Base-by-base conservation (phyloP, 1,140 invertebrate genomes). In the Ephestia elutella region DNA sequence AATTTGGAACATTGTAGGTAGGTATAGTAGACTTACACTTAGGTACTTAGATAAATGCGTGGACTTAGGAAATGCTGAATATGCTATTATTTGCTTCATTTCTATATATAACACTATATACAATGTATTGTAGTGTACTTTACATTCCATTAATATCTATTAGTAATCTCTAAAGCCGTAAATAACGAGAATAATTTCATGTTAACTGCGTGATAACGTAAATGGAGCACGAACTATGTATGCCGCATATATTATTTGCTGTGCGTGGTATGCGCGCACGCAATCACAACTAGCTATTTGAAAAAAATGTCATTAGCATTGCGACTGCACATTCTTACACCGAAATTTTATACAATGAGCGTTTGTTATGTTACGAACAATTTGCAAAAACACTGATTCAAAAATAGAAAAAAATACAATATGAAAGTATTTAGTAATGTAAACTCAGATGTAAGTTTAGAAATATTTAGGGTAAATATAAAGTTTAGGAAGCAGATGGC, bases 261-360 rank as follows among this genome's bases (percentile, higher is more conserved):
- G 15, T 68, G 66, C 55, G 70, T 58, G 70, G 74, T 73, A 80
- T 83, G 79, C 79, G 72, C 74, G 66, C 76, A 77, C 76, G 83
- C 83, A 85, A 83, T 75, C 75, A 70, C 65, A 73, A 62, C 64
- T 57, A 75, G 65, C 57, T 58, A 65, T 64, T 68, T 63, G 62
- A 64, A 80, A 82, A 82, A 82, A 82, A 75, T 79, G 70, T 78
- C 77, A 81, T 85, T 83, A 80, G 73, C 78, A 78, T 80, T 71
- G 62, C 60, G 28, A 32, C 8, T 32, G 25, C 30, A 35, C 25
- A 30, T 54, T 11, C 25, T 18, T 56, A 38, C 17, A 35, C 18
- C 54, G 30, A 32, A 32, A 32, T 10, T 32, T 32, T 32, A 32
- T 32, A 32, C 30, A 32, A 5, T 10, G 11, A 32, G 30, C 30